Conservation (phyloP, 2,113 vertebrate species). For the Acanthisitta chloris region DNA sequence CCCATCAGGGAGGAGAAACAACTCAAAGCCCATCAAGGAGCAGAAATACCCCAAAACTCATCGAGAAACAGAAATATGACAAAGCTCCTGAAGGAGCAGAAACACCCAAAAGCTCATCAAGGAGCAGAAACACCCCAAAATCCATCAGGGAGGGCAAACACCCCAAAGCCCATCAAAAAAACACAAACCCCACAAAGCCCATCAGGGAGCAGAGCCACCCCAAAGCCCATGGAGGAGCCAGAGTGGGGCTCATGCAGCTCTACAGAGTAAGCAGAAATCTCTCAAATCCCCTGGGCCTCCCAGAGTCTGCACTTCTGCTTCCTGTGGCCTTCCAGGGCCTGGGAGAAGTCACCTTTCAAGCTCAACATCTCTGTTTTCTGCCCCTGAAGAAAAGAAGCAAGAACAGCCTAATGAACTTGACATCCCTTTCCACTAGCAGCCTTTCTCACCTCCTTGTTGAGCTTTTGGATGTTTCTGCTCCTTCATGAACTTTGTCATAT, state of each 20-base stretch:
- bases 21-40: neutral
- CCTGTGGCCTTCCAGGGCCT: neutral
- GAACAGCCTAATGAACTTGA: neutral
- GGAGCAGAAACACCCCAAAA: no score
- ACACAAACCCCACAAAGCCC: neutral
- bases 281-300: neutral
- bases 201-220: neutral
- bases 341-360: neutral
- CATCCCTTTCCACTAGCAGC: neutral
- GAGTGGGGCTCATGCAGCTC: fast-evolving
- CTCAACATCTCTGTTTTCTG: neutral
- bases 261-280: neutral
- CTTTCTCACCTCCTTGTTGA: no score
- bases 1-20: neutral
- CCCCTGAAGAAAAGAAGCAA: neutral
- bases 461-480: no score
- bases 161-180: neutral
- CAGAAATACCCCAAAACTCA: neutral
- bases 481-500: no score
- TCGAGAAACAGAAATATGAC: no score
- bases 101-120: no score
- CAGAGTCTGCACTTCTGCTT: neutral
- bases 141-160: no score
- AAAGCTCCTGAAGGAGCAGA: no score
- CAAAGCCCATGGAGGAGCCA: neutral